These are phyloP conservation scores for Eueides isabella DNA, from an alignment of 1,140 invertebrate species.

Conservation along the genomic window DNA sequence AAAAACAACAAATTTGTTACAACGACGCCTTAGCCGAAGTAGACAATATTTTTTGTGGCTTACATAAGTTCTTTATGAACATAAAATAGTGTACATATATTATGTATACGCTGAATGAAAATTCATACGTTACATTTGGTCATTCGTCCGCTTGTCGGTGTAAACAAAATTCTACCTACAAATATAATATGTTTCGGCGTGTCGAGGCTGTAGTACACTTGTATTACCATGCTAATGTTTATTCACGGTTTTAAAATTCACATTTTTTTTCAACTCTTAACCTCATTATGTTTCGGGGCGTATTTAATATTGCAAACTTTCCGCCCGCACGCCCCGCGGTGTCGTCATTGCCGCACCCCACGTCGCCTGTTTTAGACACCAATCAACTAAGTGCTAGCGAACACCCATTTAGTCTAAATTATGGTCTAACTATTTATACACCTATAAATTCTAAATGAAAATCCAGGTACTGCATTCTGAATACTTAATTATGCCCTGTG, in stretches of 20 bases:
- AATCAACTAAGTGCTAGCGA: constrained; percentile 54
- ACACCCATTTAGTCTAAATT: constrained; percentile 37
- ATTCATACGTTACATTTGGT: not conserved
- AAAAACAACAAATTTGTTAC: too few species aligned
- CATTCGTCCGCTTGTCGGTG: not conserved
- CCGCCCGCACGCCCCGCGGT: constrained; percentile 28
- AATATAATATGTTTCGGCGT: not conserved
- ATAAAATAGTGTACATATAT: not conserved
- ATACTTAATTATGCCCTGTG: not conserved
- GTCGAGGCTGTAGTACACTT: not conserved
- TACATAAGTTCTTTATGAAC: not conserved
- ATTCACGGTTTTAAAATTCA: constrained; percentile 15
- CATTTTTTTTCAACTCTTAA: constrained; percentile 17
- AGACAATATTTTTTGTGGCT: not conserved
- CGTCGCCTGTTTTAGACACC: constrained; percentile 44
- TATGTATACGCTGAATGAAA: not conserved
- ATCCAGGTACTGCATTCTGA: not conserved
- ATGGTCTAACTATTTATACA: constrained; percentile 23
- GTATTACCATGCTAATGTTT: constrained; percentile 3
- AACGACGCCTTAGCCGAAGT: not conserved
- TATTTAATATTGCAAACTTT: constrained; percentile 14
- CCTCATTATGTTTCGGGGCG: constrained; percentile 13
- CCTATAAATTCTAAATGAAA: constrained; percentile 17
- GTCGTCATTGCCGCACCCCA: constrained; percentile 46
- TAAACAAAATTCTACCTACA: not conserved